Conservation (phyloP, 2,797 vertebrate species). For the Mycteria americana region DNA sequence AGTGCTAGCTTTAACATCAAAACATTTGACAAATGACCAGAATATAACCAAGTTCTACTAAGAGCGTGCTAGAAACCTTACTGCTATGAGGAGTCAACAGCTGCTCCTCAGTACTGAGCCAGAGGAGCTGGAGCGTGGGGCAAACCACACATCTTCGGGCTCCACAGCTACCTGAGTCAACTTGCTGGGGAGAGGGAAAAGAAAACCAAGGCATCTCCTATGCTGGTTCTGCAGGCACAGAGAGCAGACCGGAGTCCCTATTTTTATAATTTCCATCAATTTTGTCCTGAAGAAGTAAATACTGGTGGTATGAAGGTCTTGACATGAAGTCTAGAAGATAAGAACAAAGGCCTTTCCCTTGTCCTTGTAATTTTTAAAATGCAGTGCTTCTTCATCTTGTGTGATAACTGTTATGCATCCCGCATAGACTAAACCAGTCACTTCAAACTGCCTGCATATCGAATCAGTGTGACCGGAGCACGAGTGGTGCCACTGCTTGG, state of each 20-base stretch:
- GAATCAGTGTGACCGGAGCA: not conserved
- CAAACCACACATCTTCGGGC: not conserved
- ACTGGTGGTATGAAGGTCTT: not conserved
- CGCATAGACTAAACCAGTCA: not conserved
- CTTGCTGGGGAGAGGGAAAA: not conserved
- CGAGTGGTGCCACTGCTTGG: not conserved
- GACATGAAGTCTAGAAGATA: not conserved
- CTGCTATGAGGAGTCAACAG: not conserved
- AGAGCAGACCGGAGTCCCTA: not conserved
- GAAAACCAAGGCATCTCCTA: not conserved
- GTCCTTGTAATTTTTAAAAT: not conserved
- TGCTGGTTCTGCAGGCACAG: not conserved
- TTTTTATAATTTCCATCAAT: not conserved
- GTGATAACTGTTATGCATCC: not conserved
- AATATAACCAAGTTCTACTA: not conserved
- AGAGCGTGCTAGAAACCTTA: not conserved
- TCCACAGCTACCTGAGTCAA: not conserved
- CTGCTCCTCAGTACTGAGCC: not conserved
- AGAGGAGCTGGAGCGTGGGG: too few relatives aligned
- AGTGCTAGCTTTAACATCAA: not conserved
- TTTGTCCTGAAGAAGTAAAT: not conserved
- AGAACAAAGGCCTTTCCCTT: not conserved
- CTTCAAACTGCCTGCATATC: not conserved
- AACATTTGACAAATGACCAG: not conserved
- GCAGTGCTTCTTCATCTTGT: not conserved